Base-by-base conservation (phyloP, 64 coral and sea anemone species). In the Montipora efflorescens region DNA sequence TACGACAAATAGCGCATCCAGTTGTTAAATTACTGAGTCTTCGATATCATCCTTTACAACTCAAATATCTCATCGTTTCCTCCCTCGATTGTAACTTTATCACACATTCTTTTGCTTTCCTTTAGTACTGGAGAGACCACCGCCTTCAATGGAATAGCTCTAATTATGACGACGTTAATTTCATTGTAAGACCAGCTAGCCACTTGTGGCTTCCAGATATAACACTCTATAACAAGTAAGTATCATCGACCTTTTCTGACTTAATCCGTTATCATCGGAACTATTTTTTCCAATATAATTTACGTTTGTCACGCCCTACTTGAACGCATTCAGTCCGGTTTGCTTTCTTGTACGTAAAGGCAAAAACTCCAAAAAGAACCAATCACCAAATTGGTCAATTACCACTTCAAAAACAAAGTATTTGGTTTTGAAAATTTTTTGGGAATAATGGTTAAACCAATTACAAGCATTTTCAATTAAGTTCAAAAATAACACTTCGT, bases 191-290 rank as follows among this genome's bases (percentile, higher is more conserved):
- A 48, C 88, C 94, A 74, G 95, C 95, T 2, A 87, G 79, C 18
- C 59, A 90, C 5, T 76, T 97, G 87, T 97, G 95, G 95, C 83
- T 97, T 3, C 95, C 95, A 16, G 95, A 97, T 52, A 94, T 97
- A 70, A 97, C 95, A n/a, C 70, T 97, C 1, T 97, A 97, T 68
- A 97, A 97, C 95, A 97, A 97, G 95, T 97, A 59, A 64, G 95
- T 96, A 19, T 21, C 12, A 48, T 57, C 53, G 36, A 36, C 36
- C 36, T 36, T 36, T 36, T 36, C 36, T 36, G 36, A 2, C 53
- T 62, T 83, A 83, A 83, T 55, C 62, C 62, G 16, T 67, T 67
- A 67, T 14, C 0, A 67, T 67, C 62, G 62, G 11, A 67, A 67
- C 11, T 67, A 18, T 67, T 67, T 67, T 8, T 67, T 67, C 62